phyloP scores from a whole-genome alignment of 2,888 invertebrate species.

The Tenodera sinensis region DNA sequence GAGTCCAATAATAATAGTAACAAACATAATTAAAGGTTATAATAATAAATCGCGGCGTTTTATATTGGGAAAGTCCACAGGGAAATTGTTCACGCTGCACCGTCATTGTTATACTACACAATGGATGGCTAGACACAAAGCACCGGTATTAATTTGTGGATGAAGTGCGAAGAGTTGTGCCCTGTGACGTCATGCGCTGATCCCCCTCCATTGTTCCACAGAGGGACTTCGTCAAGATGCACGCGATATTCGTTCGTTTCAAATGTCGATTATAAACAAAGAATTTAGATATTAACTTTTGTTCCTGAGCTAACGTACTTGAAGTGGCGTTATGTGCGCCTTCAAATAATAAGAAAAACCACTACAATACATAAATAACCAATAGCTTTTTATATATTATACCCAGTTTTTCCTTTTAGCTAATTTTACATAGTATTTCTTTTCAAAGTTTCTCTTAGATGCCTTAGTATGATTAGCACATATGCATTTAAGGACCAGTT shows the following conservation, averaged over 20 bases:
- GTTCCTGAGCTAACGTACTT: too few species aligned
- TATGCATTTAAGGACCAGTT: too few species aligned
- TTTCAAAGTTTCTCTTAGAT: too few species aligned
- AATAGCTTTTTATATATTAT: too few species aligned
- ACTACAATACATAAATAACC: too few species aligned
- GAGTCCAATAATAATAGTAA: slow-evolving; percentile 25
- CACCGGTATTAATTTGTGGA: slow-evolving; percentile 10
- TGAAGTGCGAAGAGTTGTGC: background rate
- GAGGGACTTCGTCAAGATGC: background rate
- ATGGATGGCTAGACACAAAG: slow-evolving; percentile 4
- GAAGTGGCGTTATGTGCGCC: too few species aligned
- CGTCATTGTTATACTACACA: slow-evolving; percentile 1
- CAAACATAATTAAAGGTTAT: slow-evolving; percentile 24
- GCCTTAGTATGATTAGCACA: too few species aligned
- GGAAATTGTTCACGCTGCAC: slow-evolving; percentile 3
- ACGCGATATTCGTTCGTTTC: background rate
- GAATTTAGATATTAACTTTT: too few species aligned
- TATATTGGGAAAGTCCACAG: slow-evolving; percentile 10
- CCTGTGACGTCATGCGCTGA: background rate
- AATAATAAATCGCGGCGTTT: slow-evolving; percentile 23
- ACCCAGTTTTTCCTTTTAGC: too few species aligned
- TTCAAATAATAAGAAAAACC: too few species aligned
- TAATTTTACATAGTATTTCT: too few species aligned
- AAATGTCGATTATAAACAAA: background rate
- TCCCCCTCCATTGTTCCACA: background rate